Conservation (phyloP, 2,888 invertebrate genomes). For the Pseudolycoriella hygida region DNA sequence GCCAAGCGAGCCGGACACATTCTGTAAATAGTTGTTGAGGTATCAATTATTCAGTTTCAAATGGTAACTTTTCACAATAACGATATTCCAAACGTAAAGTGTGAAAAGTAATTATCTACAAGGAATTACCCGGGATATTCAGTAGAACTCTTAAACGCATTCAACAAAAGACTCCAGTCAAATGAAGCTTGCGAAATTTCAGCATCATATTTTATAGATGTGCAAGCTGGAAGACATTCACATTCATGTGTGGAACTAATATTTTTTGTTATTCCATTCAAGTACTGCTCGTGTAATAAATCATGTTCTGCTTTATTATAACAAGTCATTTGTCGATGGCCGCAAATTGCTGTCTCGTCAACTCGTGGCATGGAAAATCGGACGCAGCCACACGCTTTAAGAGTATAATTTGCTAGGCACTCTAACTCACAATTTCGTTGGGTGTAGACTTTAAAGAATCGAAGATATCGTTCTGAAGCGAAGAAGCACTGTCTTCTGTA, state of each 20-base stretch:
- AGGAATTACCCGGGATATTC: too few relatives aligned
- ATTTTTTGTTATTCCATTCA: slow-evolving; percentile 16
- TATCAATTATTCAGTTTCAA: too few relatives aligned
- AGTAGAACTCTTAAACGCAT: slow-evolving; percentile 30
- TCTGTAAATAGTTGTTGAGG: slow-evolving; percentile 29
- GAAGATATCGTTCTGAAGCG: slow-evolving; percentile 37
- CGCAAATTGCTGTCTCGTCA: slow-evolving; percentile 23
- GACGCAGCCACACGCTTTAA: slow-evolving; percentile 44
- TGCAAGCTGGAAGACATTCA: slow-evolving; percentile 34
- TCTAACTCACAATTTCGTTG: slow-evolving; percentile 56
- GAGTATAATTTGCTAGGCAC: slow-evolving; percentile 48
- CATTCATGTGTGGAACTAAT: slow-evolving; percentile 21
- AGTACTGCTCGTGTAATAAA: slow-evolving; percentile 21
- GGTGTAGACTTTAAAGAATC: slow-evolving; percentile 45
- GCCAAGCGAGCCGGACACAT: slow-evolving; percentile 39
- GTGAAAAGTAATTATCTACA: too few relatives aligned
- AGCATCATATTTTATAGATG: slow-evolving; percentile 7
- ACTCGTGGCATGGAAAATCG: slow-evolving; percentile 47
- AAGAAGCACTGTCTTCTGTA: slow-evolving; percentile 40
- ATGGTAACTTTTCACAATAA: too few relatives aligned
- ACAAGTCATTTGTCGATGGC: slow-evolving; percentile 23
- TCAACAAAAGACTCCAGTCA: slow-evolving; percentile 15
- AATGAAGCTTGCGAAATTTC: slow-evolving; percentile 8
- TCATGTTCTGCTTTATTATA: slow-evolving; percentile 23
- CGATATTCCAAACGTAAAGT: too few relatives aligned